Conservation (phyloP, 2,797 vertebrate species). For the Botia almorhae region DNA sequence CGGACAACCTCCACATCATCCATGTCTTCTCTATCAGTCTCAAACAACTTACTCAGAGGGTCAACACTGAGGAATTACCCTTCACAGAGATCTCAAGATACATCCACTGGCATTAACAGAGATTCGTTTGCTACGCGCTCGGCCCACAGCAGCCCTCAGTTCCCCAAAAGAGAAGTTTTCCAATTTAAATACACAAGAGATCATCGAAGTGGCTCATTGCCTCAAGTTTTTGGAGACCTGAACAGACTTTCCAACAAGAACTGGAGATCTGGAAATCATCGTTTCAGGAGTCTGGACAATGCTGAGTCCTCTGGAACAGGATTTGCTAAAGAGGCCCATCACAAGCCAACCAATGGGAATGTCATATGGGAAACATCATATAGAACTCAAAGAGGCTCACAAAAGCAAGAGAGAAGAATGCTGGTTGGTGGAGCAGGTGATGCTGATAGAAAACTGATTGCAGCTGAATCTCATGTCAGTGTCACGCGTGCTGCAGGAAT, state of each 20-base stretch:
- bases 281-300: constrained; percentile 71
- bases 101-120: constrained; percentile 3
- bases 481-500: constrained; percentile 58
- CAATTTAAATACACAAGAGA: constrained; percentile 75
- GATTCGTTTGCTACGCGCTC: constrained; percentile 67
- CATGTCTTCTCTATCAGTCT: constrained; percentile 45
- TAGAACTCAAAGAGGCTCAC: constrained; percentile 44
- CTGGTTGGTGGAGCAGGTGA: constrained; percentile 47
- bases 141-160: constrained; percentile 81
- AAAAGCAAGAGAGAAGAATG: constrained; percentile 61
- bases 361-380: constrained; percentile 57
- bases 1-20: constrained; percentile 51
- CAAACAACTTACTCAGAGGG: constrained; percentile 63
- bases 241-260: constrained; percentile 74
- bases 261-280: constrained; percentile 73
- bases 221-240: constrained; percentile 68
- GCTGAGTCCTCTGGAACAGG: constrained; percentile 32
- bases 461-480: constrained; percentile 49
- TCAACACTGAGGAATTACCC: constrained; percentile 68
- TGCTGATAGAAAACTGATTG: constrained; percentile 20
- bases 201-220: constrained; percentile 61
- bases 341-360: constrained; percentile 73
- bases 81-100: constrained; percentile 59
- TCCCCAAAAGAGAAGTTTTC: constrained; percentile 68
- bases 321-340: constrained; percentile 41